Evolutionary conservation across 2,797 vertebrate genomes (phyloP).

Genomic region (Scarus forsteni): DNA sequence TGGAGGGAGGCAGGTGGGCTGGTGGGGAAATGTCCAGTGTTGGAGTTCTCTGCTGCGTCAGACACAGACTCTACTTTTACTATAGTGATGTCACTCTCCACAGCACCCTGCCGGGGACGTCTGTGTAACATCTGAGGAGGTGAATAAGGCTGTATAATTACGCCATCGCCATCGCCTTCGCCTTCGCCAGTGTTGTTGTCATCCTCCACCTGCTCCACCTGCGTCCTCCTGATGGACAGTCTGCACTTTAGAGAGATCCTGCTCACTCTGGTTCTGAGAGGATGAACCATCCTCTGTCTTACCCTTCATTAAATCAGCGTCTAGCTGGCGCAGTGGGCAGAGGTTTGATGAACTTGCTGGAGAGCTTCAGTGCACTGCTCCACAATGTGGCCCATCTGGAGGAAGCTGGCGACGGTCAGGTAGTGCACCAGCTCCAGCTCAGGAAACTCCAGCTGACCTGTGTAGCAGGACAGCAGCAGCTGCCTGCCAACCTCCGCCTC

Average conservation of each 20-base stretch:
- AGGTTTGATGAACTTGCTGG: slow-evolving; percentile 97
- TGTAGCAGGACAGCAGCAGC: slow-evolving; percentile 96
- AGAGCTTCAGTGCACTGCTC: slow-evolving; percentile 98
- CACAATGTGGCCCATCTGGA: slow-evolving; percentile 99
- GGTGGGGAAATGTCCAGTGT: slow-evolving; percentile 85
- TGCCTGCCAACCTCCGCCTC: slow-evolving; percentile 94
- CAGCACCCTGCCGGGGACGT: slow-evolving; percentile 70
- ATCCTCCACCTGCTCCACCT: slow-evolving; percentile 75
- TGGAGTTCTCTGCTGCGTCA: slow-evolving; percentile 87
- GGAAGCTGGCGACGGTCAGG: slow-evolving; percentile 96
- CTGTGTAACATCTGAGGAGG: slow-evolving; percentile 77
- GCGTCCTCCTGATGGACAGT: slow-evolving; percentile 52
- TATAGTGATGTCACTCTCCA: slow-evolving; percentile 92
- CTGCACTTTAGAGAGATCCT: slow-evolving; percentile 53
- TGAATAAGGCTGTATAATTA: slow-evolving; percentile 89
- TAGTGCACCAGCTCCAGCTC: slow-evolving; percentile 97
- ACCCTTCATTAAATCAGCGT: slow-evolving; percentile 73
- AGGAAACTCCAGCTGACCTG: slow-evolving; percentile 94
- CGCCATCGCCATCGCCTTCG: slow-evolving; percentile 78
- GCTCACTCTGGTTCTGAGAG: slow-evolving; percentile 51
- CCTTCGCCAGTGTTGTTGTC: slow-evolving; percentile 59
- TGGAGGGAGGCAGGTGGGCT: slow-evolving; percentile 87
- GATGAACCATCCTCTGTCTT: slow-evolving; percentile 51
- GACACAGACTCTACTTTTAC: slow-evolving; percentile 96
- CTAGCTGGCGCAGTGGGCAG: slow-evolving; percentile 75